A percentile compares a stretch with the other conserved stretches of the same genome.
These are phyloP conservation scores for Hemicrepidius hirtus DNA, from an alignment of 2,888 invertebrate genomes.

Conservation along the genomic window DNA sequence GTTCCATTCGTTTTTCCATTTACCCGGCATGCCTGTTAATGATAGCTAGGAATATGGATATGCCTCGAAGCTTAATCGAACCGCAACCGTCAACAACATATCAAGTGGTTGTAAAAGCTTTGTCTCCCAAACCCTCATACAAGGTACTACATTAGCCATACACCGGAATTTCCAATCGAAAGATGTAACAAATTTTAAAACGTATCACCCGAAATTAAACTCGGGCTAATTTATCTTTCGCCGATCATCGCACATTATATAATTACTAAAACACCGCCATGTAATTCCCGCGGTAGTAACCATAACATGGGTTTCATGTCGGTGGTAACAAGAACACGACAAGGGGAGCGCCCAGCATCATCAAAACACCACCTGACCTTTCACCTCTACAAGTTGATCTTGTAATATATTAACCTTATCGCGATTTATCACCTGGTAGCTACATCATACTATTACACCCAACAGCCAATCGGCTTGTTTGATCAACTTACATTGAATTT, in stretches of 20 bases:
- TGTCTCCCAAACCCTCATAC: background rate
- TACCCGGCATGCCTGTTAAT: background rate
- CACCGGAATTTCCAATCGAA: too few relatives aligned
- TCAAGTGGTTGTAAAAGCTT: constrained; percentile 16
- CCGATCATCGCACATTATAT: constrained; percentile 11
- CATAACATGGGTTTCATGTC: constrained; percentile 6
- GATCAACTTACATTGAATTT: constrained; percentile 13
- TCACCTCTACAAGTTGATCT: constrained; percentile 28
- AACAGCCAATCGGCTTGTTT: constrained; percentile 20
- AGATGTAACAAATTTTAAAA: too few relatives aligned
- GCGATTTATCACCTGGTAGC: constrained; percentile 33
- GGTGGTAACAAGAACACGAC: constrained; percentile 8
- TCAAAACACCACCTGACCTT: constrained; percentile 24
- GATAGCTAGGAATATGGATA: constrained; percentile 8
- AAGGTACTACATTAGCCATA: background rate
- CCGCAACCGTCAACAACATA: constrained; percentile 23
- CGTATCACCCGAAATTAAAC: too few relatives aligned
- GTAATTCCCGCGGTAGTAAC: constrained; percentile 4
- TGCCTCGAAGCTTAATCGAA: constrained; percentile 15
- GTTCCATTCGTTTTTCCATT: too few relatives aligned
- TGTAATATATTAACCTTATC: constrained; percentile 33
- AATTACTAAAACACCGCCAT: constrained; percentile 11
- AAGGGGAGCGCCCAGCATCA: constrained; percentile 17
- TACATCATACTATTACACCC: constrained; percentile 19
- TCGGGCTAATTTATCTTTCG: constrained; percentile 10